These are phyloP conservation scores for Astatotilapia flaviijosephi DNA, from an alignment of 2,113 vertebrate species.

Conservation along the genomic window DNA sequence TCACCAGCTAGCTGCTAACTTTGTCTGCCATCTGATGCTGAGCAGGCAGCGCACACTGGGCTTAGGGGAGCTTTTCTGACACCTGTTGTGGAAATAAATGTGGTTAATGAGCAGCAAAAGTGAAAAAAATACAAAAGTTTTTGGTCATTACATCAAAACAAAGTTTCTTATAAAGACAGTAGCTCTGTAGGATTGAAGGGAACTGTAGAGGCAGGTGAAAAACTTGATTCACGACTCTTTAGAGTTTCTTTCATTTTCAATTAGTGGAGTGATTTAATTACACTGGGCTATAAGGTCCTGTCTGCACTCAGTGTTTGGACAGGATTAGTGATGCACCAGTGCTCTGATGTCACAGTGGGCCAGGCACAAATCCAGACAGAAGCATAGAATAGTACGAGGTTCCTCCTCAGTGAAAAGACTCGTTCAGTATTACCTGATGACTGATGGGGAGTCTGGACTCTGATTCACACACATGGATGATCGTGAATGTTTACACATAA, in stretches of 20 bases:
- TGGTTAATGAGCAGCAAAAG: background rate
- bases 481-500: background rate
- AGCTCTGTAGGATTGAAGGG: background rate
- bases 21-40: background rate
- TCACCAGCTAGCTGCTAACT: background rate
- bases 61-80: background rate
- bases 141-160: background rate
- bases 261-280: background rate
- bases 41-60: rapidly evolving
- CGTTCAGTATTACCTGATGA: background rate
- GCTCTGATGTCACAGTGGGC: background rate
- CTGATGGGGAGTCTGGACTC: background rate
- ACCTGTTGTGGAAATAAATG: background rate
- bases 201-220: background rate
- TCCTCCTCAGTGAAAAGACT: background rate
- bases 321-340: background rate
- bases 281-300: background rate
- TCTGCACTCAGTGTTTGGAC: background rate
- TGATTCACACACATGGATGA: background rate
- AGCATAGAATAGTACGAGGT: background rate
- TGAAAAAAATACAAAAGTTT: background rate
- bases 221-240: background rate
- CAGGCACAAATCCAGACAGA: background rate
- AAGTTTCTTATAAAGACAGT: background rate
- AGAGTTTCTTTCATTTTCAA: background rate